phyloP scores from a whole-genome alignment of 2,113 vertebrate genomes.

The Stigmatopora nigra region DNA sequence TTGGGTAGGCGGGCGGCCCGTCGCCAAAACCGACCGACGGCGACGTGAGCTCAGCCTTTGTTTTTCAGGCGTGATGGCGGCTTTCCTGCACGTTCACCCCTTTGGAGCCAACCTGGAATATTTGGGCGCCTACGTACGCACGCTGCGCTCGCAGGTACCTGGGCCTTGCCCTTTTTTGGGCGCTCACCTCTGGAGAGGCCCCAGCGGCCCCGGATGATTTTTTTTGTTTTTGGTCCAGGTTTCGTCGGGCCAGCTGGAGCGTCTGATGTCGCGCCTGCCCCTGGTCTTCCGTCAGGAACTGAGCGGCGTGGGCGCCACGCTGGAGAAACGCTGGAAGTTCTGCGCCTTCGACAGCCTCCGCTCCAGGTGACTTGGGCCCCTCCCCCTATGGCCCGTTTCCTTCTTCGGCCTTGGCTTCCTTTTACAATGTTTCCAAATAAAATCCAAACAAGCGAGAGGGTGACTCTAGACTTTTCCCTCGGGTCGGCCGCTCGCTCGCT shows the following conservation, averaged over 20 bases:
- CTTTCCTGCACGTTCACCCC: conserved; percentile 94
- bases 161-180: too few species aligned
- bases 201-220: too few species aligned
- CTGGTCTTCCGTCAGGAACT: conserved; percentile 93
- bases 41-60: background rate
- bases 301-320: conserved; percentile 88
- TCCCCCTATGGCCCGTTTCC: too few species aligned
- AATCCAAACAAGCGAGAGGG: too few species aligned
- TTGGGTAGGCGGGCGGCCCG: conserved; percentile 22
- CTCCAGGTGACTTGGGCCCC: conserved; percentile 69
- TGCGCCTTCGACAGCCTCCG: conserved; percentile 91
- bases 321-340: conserved; percentile 97
- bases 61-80: conserved; percentile 85
- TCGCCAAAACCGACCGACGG: background rate
- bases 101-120: conserved; percentile 97
- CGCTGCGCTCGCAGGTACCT: conserved; percentile 85
- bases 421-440: too few species aligned
- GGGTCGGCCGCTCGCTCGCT: too few species aligned
- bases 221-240: conserved; percentile 64
- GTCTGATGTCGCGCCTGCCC: conserved; percentile 84
- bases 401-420: too few species aligned
- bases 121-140: conserved; percentile 93
- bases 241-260: conserved; percentile 84
- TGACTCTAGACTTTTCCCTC: too few species aligned
- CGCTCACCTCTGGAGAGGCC: too few species aligned